Percentiles rank a stretch among this genome's conserved stretches.
These are phyloP conservation scores for Phortica okadai DNA, from an alignment of 2,888 invertebrate genomes.

Conservation along the genomic window DNA sequence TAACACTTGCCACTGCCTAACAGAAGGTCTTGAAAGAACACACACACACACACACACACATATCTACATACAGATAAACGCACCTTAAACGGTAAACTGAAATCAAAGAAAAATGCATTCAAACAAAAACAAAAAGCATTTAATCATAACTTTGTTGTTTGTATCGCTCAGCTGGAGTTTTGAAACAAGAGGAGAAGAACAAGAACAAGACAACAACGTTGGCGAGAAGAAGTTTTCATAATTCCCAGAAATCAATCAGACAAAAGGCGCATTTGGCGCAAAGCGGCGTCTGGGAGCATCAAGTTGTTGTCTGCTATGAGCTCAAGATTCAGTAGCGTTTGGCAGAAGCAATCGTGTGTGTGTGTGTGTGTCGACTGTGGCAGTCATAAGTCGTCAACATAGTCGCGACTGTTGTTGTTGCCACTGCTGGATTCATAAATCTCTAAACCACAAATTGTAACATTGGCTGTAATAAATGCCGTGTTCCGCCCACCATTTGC, in stretches of 20 bases:
- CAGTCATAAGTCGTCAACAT: conserved; percentile 61
- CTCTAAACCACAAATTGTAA: conserved; percentile 73
- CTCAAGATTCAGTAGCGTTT: conserved; percentile 48
- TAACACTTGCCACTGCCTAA: conserved; percentile 66
- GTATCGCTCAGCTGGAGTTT: conserved; percentile 52
- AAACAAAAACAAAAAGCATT: conserved; percentile 43
- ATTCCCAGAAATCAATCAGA: conserved; percentile 73
- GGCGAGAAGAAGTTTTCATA: conserved; percentile 28
- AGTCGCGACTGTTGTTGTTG: conserved; percentile 47
- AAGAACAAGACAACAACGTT: not conserved
- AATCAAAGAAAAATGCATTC: conserved; percentile 15
- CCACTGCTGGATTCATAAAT: conserved; percentile 62
- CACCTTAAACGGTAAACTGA: conserved; percentile 23
- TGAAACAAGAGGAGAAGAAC: not conserved
- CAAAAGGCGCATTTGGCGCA: conserved; percentile 40
- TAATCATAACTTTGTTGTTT: conserved; percentile 68
- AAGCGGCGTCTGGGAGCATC: conserved; percentile 6
- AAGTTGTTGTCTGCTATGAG: conserved; percentile 12
- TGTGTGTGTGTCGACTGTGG: conserved; percentile 24
- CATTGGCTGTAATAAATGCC: conserved; percentile 74
- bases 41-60: not conserved
- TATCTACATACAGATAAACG: not conserved
- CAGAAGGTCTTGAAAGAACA: not conserved
- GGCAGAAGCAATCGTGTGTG: conserved; percentile 56
- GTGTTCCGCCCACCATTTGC: conserved; percentile 71